phyloP scores from a whole-genome alignment of 1,140 invertebrate genomes.

The Meloidogyne exigua region DNA sequence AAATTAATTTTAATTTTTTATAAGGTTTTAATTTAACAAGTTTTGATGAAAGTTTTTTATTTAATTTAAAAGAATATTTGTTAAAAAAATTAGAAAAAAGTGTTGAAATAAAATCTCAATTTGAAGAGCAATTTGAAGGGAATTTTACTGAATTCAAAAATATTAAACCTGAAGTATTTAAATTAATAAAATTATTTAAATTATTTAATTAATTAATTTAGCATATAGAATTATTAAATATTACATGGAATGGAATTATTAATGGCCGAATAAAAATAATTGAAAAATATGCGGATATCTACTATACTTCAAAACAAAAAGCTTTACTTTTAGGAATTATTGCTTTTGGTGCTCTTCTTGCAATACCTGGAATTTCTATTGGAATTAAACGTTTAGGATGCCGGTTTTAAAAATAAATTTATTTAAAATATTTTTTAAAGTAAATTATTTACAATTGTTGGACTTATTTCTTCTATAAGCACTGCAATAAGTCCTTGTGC shows the following conservation, averaged over 20 bases:
- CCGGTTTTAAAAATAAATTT: constrained; percentile 18
- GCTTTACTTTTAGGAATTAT: constrained; percentile 43
- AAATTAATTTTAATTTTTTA: background rate
- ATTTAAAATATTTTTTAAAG: constrained; percentile 24
- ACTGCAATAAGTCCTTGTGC: constrained; percentile 40
- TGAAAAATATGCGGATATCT: constrained; percentile 40
- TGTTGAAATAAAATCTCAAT: constrained; percentile 20
- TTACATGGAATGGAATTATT: constrained; percentile 53
- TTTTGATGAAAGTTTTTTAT: constrained; percentile 39
- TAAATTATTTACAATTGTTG: constrained; percentile 46
- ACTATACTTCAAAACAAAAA: constrained; percentile 44
- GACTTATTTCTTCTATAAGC: constrained; percentile 46
- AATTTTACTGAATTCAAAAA: constrained; percentile 45
- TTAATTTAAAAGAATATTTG: constrained; percentile 45
- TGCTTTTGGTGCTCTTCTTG: constrained; percentile 44
- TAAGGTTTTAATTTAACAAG: constrained; percentile 50
- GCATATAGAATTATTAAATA: constrained; percentile 47
- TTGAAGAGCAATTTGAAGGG: constrained; percentile 40
- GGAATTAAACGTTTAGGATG: constrained; percentile 35
- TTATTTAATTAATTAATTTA: constrained; percentile 22
- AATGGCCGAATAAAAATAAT: constrained; percentile 44
- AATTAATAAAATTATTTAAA: background rate
- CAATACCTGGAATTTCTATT: constrained; percentile 32
- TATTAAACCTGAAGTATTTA: constrained; percentile 26
- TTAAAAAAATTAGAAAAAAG: constrained; percentile 29